phyloP scores from a whole-genome alignment of 2,113 vertebrate genomes.

The Cavia porcellus region DNA sequence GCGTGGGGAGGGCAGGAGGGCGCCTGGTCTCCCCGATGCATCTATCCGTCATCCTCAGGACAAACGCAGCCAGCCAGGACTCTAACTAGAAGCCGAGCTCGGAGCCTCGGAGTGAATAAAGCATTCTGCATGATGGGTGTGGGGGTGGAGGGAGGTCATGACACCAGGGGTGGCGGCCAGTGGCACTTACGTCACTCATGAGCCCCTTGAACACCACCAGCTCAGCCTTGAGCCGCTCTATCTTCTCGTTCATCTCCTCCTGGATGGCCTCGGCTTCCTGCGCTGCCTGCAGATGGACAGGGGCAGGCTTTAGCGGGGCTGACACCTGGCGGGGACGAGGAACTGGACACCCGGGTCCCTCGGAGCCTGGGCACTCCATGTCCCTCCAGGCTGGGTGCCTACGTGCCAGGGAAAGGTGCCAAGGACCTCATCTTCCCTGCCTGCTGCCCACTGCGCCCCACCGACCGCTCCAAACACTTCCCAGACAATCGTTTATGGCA shows the following conservation, averaged over 20 bases:
- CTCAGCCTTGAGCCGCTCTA: conserved; percentile 96
- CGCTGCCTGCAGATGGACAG: conserved; percentile 88
- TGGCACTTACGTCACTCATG: conserved; percentile 97
- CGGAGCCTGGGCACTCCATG: background rate
- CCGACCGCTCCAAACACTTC: background rate
- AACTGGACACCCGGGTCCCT: background rate
- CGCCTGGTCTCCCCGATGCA: conserved; percentile 84
- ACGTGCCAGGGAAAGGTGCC: background rate
- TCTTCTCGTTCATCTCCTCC: conserved; percentile 95
- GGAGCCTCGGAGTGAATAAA: conserved; percentile 82
- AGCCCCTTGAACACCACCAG: conserved; percentile 99
- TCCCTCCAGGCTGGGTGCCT: background rate
- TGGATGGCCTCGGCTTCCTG: conserved; percentile 94
- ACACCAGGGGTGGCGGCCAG: background rate
- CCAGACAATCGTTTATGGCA: background rate
- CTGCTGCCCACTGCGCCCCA: background rate
- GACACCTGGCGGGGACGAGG: background rate
- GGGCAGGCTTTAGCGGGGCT: background rate
- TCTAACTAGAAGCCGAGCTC: conserved; percentile 88
- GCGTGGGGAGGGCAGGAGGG: conserved; percentile 48
- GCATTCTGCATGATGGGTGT: conserved; percentile 83
- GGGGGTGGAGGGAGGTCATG: background rate
- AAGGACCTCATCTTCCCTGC: background rate
- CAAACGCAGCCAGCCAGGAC: conserved; percentile 86
- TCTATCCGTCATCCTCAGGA: conserved; percentile 80